Base-by-base conservation (phyloP, 2,797 vertebrate species). In the Phrynocephalus vlangalii region DNA sequence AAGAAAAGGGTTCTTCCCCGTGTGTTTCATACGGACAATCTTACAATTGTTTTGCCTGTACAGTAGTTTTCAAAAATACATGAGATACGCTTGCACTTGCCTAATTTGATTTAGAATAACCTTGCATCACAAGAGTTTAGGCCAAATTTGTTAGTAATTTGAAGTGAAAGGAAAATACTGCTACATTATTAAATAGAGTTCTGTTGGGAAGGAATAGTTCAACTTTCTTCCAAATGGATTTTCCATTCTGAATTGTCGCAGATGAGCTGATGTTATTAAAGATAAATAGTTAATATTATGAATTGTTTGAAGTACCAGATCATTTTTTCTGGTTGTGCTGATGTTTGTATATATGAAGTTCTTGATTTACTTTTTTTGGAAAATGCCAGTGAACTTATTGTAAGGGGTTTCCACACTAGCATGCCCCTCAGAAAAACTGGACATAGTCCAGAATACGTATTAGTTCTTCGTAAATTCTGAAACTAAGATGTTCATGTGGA, bases 281-380 rank as follows among this genome's bases (percentile, higher is more conserved):
- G 88, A 95, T 87, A 72, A 92, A 93, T 92, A 93, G 95, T 94
- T 79, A 71, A 83, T 71, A 13, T 67, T 30, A 7, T 38, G 79
- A 3, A 90, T 82, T 86, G 48, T 88, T 70, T 89, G 30, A 85
- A 75, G 89, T 44, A 44, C 38, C 38, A 44, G 38, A 44, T 44
- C 38, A 8, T 73, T 33, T 75, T 7, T 73, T 75, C 44, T 20
- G 72, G 0, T 75, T 38, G 44, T 50, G 22, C 22, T 11, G 7
- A 26, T 33, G 33, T 33, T 33, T 33, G 33, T 33, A 33, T 33
- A 33, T 33, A 33, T 33, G 33, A 33, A 33, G 33, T 33, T 33
- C 33, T 33, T 33, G 33, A 33, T 33, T 33, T 33, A 33, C 33
- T 33, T 33, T 33, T 33, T 33, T 33, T 33, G 33, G 33, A 33